These are phyloP conservation scores for Noctua janthina DNA, from an alignment of 2,888 invertebrate genomes.

Conservation along the genomic window DNA sequence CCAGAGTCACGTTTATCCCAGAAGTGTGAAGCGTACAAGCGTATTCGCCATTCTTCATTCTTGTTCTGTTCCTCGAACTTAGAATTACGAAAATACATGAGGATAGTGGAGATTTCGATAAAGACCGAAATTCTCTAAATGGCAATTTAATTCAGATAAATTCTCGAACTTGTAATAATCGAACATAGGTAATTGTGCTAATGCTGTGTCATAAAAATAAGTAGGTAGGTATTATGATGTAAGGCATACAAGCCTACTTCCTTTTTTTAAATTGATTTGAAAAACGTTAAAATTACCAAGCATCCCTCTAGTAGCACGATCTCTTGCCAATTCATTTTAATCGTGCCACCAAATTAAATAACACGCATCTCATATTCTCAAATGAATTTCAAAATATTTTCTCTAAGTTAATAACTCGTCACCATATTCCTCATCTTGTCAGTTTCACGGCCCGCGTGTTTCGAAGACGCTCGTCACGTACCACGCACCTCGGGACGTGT, in stretches of 20 bases:
- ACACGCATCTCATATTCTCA: background rate
- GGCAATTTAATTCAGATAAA: background rate
- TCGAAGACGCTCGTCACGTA: slow-evolving; percentile 65
- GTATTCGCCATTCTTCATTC: slow-evolving; percentile 1
- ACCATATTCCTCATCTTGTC: slow-evolving; percentile 25
- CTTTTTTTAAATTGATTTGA: background rate
- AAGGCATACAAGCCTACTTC: background rate
- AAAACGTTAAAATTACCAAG: background rate
- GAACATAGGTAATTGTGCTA: background rate
- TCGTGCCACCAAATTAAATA: background rate
- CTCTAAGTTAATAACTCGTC: slow-evolving; percentile 9
- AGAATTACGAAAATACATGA: background rate
- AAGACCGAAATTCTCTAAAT: background rate
- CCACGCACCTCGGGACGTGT: slow-evolving; percentile 70
- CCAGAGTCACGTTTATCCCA: slow-evolving; percentile 40
- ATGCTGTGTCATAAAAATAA: background rate
- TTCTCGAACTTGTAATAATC: background rate
- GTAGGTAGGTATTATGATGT: background rate
- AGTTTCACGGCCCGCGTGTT: slow-evolving; percentile 26
- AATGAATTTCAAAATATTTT: slow-evolving; percentile 1
- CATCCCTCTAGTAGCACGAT: background rate
- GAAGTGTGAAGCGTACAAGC: no score
- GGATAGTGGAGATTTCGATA: background rate
- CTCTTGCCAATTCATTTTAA: background rate
- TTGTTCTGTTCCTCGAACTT: background rate